Conservation (phyloP, 2,888 invertebrate species). For the Rapana venosa region DNA sequence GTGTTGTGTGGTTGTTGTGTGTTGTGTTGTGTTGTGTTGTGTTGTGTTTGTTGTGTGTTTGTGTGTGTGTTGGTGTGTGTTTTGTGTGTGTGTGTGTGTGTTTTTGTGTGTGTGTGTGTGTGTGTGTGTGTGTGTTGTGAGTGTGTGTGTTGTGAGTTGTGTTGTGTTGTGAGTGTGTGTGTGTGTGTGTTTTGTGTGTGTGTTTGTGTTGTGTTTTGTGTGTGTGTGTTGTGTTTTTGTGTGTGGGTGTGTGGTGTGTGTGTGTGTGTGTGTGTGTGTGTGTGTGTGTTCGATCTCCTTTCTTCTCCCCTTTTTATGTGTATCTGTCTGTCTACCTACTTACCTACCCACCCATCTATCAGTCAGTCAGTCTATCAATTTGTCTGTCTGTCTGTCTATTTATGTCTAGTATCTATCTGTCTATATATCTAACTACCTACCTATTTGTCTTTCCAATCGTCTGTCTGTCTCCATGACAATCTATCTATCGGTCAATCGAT, state of each 20-base stretch:
- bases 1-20: no score
- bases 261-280: slow-evolving; percentile 11
- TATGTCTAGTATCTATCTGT: not conserved
- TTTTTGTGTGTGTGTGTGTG: no score
- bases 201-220: no score
- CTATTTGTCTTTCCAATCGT: not conserved
- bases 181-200: no score
- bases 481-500: not conserved
- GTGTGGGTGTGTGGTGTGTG: not conserved
- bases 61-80: no score
- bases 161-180: no score
- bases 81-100: no score
- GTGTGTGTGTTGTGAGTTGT: no score
- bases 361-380: not conserved
- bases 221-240: no score
- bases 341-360: not conserved
- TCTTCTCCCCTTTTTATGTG: not conserved
- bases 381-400: not conserved
- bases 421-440: not conserved
- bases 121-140: no score
- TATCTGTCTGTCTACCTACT: not conserved
- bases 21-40: no score
- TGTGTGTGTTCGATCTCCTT: not conserved
- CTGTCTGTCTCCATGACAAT: not conserved
- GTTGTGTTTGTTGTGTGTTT: no score